Evolutionary conservation across 2,113 vertebrate species (phyloP).

Genomic region (Syngnathus floridae): DNA sequence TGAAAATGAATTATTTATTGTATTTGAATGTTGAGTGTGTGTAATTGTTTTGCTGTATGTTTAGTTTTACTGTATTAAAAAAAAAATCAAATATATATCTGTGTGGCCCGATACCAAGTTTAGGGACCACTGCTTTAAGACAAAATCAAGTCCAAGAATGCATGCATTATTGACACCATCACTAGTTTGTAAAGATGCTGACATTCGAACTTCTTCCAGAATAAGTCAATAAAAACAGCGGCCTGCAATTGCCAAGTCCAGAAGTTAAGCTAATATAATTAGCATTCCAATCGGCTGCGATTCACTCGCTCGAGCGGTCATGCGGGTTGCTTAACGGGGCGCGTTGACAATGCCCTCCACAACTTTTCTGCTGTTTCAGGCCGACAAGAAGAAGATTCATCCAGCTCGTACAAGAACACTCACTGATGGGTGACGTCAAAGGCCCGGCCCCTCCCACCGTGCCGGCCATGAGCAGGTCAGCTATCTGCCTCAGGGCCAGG

Average conservation of each 20-base stretch:
- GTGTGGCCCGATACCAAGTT: no score
- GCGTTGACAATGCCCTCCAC: constrained; percentile 39
- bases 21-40: no score
- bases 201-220: not conserved
- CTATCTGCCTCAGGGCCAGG: constrained; percentile 87
- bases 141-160: not conserved
- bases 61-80: no score
- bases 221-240: not conserved
- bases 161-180: not conserved
- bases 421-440: constrained; percentile 75
- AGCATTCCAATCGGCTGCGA: constrained; percentile 32
- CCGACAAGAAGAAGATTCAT: constrained; percentile 55
- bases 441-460: constrained; percentile 81
- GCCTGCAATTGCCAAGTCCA: not conserved
- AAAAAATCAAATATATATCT: no score
- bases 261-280: constrained; percentile 27
- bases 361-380: constrained; percentile 44
- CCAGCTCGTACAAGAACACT: constrained; percentile 27
- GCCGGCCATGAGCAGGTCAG: constrained; percentile 86
- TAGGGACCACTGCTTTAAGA: not conserved
- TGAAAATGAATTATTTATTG: no score
- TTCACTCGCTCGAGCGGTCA: constrained; percentile 33
- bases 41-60: no score
- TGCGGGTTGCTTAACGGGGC: constrained; percentile 31
- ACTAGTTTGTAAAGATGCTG: not conserved